A percentile compares a stretch with the other conserved stretches of the same genome.
These are phyloP conservation scores for Pseudoatta argentina DNA, from an alignment of 1,140 invertebrate genomes.

Conservation along the genomic window DNA sequence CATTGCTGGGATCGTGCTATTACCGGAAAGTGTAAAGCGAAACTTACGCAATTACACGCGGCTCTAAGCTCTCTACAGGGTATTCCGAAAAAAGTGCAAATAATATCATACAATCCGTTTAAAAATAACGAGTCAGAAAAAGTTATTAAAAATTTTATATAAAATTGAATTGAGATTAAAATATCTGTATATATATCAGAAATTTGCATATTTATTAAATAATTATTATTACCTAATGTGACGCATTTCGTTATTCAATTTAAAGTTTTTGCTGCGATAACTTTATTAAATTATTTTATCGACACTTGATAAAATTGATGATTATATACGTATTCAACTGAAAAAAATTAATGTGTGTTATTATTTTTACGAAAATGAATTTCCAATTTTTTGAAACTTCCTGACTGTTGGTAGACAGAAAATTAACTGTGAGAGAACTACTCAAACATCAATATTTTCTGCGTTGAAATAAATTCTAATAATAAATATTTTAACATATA, in stretches of 20 bases:
- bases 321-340: not conserved
- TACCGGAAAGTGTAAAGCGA: constrained; percentile 25
- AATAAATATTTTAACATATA: not conserved
- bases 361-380: not conserved
- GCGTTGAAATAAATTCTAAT: not conserved
- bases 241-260: not conserved
- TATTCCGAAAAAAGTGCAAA: constrained; percentile 1
- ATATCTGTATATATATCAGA: not conserved
- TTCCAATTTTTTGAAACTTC: not conserved
- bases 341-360: not conserved
- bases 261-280: not conserved
- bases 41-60: constrained; percentile 48
- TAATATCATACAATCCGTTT: not conserved
- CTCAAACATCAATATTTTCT: not conserved
- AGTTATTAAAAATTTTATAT: not conserved
- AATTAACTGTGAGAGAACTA: not conserved
- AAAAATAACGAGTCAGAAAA: not conserved
- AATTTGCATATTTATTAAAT: not conserved
- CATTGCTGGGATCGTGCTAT: constrained; percentile 32
- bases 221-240: not conserved
- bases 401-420: not conserved
- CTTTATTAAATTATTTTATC: not conserved
- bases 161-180: not conserved
- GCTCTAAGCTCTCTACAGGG: not conserved
- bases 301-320: not conserved